Evolutionary conservation across 2,113 vertebrate genomes (phyloP).

Genomic region (Catharus minimus): DNA sequence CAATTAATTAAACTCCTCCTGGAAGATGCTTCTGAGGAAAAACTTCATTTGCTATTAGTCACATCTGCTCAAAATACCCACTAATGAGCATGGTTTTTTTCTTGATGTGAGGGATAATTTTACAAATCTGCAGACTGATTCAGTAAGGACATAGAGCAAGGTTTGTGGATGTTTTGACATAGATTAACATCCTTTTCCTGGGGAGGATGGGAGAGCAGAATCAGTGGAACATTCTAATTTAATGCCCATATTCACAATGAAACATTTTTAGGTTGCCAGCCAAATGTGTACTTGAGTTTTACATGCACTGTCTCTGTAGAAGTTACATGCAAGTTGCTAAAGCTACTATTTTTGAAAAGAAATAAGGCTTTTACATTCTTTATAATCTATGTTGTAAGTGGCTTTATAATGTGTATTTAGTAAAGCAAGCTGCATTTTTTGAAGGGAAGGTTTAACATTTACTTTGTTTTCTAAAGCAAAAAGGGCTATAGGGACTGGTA

Average conservation of each 20-base stretch:
- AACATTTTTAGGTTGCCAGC: not conserved
- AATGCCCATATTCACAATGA: not conserved
- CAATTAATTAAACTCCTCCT: not conserved
- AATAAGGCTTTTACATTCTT: not conserved
- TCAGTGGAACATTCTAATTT: not conserved
- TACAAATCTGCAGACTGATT: not conserved
- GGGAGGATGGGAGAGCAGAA: not conserved
- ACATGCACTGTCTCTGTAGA: not conserved
- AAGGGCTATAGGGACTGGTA: not conserved
- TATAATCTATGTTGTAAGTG: not conserved
- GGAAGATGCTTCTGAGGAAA: not conserved
- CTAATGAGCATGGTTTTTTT: not conserved
- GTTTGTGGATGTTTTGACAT: not conserved
- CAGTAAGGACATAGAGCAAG: not conserved
- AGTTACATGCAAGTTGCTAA: not conserved
- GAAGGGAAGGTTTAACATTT: not conserved
- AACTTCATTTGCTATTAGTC: not conserved
- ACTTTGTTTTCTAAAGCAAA: not conserved
- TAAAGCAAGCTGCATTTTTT: not conserved
- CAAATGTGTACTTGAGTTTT: not conserved
- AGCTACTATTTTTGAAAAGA: not conserved
- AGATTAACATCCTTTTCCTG: not conserved
- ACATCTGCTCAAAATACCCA: not conserved
- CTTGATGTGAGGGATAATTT: not conserved
- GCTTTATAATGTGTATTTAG: not conserved